These are phyloP conservation scores for Cyrtorhinus lividipennis DNA, from an alignment of 1,140 invertebrate genomes.

Conservation along the genomic window DNA sequence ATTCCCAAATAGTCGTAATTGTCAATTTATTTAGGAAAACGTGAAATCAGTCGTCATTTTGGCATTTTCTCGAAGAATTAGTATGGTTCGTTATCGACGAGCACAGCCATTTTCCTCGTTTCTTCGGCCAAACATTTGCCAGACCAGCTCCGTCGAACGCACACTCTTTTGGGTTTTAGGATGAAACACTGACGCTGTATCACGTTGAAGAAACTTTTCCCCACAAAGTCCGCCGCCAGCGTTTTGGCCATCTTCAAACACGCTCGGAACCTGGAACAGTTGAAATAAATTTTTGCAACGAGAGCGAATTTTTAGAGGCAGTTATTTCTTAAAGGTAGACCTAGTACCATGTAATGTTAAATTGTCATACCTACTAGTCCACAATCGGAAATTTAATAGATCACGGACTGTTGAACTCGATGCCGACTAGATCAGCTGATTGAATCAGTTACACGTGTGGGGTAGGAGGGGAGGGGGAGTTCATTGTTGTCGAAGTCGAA, in stretches of 20 bases:
- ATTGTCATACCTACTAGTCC: too few relatives aligned
- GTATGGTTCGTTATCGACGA: constrained; percentile 57
- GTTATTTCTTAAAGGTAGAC: too few relatives aligned
- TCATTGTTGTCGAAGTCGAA: too few relatives aligned
- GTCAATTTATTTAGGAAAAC: background rate
- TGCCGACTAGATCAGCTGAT: too few relatives aligned
- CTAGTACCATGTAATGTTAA: too few relatives aligned
- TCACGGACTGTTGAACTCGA: too few relatives aligned
- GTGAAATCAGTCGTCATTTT: background rate
- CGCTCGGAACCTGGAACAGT: constrained; percentile 69
- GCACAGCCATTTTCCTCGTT: constrained; percentile 52
- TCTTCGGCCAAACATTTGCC: constrained; percentile 60
- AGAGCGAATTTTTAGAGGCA: background rate
- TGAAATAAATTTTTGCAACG: constrained; percentile 20
- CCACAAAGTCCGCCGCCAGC: constrained; percentile 72
- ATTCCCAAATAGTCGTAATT: background rate
- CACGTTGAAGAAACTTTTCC: constrained; percentile 86
- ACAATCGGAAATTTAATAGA: too few relatives aligned
- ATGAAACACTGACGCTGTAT: constrained; percentile 85
- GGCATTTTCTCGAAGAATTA: constrained; percentile 17
- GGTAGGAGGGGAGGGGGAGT: too few relatives aligned
- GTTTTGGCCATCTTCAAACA: constrained; percentile 77
- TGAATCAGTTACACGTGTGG: too few relatives aligned
- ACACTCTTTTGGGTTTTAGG: constrained; percentile 59
- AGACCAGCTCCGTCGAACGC: constrained; percentile 61